Evolutionary conservation across 2,888 invertebrate genomes (phyloP).

Genomic region (Sarcophaga carnaria): DNA sequence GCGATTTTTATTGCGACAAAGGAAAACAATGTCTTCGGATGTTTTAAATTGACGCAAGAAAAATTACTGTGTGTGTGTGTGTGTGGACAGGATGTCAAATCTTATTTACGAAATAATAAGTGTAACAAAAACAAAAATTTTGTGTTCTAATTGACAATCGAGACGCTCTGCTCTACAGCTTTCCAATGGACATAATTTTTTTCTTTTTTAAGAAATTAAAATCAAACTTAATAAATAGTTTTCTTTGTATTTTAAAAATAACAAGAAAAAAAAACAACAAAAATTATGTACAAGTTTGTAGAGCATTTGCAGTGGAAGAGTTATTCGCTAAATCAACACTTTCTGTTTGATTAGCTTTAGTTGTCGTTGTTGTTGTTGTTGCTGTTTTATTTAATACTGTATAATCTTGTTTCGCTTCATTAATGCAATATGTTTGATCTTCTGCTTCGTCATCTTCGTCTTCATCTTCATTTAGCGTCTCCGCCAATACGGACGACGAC

Average conservation of each 20-base stretch:
- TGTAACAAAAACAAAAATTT: too few relatives aligned
- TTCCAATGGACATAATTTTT: too few relatives aligned
- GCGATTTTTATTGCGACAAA: too few relatives aligned
- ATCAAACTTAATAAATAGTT: too few relatives aligned
- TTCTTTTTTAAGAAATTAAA: too few relatives aligned
- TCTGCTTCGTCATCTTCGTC: constrained; percentile 35
- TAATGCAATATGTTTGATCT: constrained; percentile 33
- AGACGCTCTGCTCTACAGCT: too few relatives aligned
- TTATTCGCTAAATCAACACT: constrained; percentile 20
- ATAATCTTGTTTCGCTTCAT: constrained; percentile 27
- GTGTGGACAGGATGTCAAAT: too few relatives aligned
- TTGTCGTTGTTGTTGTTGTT: not conserved
- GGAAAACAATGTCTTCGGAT: too few relatives aligned
- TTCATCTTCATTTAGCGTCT: constrained; percentile 46
- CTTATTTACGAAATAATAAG: too few relatives aligned
- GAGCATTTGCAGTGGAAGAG: constrained; percentile 26
- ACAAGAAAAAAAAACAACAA: not conserved
- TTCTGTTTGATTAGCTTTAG: constrained; percentile 10
- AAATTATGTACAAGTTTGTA: constrained; percentile 56
- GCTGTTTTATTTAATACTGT: constrained; percentile 14
- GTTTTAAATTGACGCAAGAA: too few relatives aligned
- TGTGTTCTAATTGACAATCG: too few relatives aligned
- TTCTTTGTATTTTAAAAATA: not conserved
- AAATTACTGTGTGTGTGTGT: too few relatives aligned
- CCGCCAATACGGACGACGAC: constrained; percentile 49